A percentile compares a stretch with the other conserved stretches of the same genome.
Conservation (phyloP, 2,888 invertebrate genomes). For the Drosophila kuntzei region DNA sequence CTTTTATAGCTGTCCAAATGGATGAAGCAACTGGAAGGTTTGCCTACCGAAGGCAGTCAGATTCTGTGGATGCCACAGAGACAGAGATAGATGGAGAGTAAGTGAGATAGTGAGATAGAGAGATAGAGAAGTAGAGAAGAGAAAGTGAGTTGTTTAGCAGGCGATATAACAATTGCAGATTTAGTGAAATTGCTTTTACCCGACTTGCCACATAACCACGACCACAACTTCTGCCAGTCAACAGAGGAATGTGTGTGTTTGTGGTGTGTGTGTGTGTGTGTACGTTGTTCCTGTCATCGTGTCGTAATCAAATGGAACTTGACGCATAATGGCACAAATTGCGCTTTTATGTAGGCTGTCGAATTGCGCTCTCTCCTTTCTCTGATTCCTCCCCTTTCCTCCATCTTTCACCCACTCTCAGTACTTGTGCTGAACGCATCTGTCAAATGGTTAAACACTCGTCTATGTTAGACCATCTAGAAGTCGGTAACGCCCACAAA, state of each 20-base stretch:
- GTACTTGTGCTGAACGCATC: conserved; percentile 49
- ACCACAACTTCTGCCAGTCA: conserved; percentile 29
- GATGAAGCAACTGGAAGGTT: conserved; percentile 12
- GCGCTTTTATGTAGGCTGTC: conserved; percentile 78
- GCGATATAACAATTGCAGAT: conserved; percentile 80
- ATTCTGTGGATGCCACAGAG: conserved; percentile 11
- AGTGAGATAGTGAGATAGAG: too few species aligned
- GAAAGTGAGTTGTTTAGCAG: conserved; percentile 76
- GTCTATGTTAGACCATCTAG: conserved; percentile 46
- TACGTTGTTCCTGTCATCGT: conserved; percentile 60
- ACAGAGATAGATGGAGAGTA: neutral
- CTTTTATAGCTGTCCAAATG: conserved; percentile 58
- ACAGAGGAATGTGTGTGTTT: conserved; percentile 7
- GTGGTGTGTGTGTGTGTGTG: conserved; percentile 2
- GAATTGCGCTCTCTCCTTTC: conserved; percentile 44
- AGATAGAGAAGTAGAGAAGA: neutral
- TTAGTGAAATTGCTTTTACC: conserved; percentile 77
- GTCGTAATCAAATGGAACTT: conserved; percentile 77
- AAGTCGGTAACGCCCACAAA: conserved; percentile 55
- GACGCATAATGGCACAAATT: conserved; percentile 77
- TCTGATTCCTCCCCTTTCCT: neutral
- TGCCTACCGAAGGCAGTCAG: conserved; percentile 1
- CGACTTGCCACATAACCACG: conserved; percentile 19
- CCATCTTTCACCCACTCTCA: conserved; percentile 3
- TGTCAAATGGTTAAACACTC: conserved; percentile 68